Percentiles rank a stretch among this genome's conserved stretches.
These are phyloP conservation scores for Antechinus flavipes DNA, from an alignment of 2,113 vertebrate species.

Conservation along the genomic window DNA sequence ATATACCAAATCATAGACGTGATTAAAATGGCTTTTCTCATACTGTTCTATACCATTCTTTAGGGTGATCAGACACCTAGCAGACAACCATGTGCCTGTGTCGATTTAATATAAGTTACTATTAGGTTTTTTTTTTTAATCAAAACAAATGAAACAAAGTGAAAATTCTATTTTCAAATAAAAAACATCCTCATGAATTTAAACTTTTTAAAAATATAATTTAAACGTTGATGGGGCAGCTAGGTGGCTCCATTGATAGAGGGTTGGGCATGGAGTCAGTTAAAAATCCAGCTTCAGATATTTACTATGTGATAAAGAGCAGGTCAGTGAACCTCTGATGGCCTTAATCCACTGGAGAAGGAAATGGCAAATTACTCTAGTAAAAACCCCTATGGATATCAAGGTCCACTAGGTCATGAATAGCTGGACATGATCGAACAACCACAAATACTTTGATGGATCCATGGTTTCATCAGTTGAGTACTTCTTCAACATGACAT, in stretches of 20 bases:
- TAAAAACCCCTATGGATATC: background rate
- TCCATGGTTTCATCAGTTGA: background rate
- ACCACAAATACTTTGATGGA: background rate
- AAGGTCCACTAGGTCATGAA: background rate
- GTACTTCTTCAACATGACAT: background rate
- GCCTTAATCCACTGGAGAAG: background rate
- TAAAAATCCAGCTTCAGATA: background rate
- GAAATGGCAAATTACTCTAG: background rate
- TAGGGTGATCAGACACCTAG: background rate
- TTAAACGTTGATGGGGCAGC: background rate
- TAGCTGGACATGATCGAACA: background rate
- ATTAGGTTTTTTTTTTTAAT: background rate
- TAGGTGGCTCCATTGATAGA: background rate
- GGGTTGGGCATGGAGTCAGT: background rate
- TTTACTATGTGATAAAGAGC: background rate
- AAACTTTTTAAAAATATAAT: background rate
- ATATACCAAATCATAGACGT: background rate
- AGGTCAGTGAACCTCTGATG: background rate
- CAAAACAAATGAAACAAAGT: background rate
- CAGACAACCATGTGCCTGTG: background rate
- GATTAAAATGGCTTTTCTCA: slow-evolving; percentile 49
- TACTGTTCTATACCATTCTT: background rate
- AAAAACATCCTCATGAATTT: background rate
- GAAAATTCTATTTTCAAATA: background rate
- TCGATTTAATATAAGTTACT: background rate